Percentiles rank a stretch among this genome's conserved stretches.
These are phyloP conservation scores for Sporophila hypoxantha DNA, from an alignment of 2,113 vertebrate genomes.

Conservation along the genomic window DNA sequence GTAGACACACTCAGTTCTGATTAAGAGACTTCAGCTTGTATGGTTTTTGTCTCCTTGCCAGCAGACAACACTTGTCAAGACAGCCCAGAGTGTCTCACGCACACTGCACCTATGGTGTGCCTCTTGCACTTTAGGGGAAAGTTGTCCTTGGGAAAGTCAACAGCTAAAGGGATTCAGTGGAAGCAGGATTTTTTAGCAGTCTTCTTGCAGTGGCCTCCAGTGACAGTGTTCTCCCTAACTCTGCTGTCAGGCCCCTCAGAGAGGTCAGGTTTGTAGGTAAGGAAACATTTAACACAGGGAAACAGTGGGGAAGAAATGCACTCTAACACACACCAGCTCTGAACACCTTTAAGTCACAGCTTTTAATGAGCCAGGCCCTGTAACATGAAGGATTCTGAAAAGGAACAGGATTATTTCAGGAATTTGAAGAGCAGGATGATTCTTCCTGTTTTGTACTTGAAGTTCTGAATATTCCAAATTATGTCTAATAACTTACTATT, in stretches of 20 bases:
- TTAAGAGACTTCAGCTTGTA: not conserved
- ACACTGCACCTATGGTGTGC: fast-evolving
- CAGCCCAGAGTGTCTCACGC: not conserved
- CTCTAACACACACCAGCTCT: not conserved
- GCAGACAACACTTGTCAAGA: not conserved
- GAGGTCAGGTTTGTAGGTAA: not conserved
- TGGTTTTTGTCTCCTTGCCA: not conserved
- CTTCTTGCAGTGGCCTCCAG: not conserved
- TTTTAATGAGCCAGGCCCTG: not conserved
- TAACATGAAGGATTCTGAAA: not conserved
- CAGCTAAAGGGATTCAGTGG: not conserved
- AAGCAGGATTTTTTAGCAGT: not conserved
- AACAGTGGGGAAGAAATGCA: not conserved
- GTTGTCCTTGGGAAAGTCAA: not conserved
- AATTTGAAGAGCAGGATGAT: not conserved
- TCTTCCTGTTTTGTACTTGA: not conserved
- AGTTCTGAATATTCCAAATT: not conserved
- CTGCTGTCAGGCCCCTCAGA: not conserved
- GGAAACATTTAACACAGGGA: not conserved
- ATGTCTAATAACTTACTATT: not conserved
- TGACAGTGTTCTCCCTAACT: not conserved
- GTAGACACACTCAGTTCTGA: not conserved
- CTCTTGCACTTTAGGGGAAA: not conserved
- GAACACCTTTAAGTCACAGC: not conserved
- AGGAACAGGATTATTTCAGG: not conserved